Base-by-base conservation (phyloP, 2,888 invertebrate genomes). In the Archips xylosteana region DNA sequence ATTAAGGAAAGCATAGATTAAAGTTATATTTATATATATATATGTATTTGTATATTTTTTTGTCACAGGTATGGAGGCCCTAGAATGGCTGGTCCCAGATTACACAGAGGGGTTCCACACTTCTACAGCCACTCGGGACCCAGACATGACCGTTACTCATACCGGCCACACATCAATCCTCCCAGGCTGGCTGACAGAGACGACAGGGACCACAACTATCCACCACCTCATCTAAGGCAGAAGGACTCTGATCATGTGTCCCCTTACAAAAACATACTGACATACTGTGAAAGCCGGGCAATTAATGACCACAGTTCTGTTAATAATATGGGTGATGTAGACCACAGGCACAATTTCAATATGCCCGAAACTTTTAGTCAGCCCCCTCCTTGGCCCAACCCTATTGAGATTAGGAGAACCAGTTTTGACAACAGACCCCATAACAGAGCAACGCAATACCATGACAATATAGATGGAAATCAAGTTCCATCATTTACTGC, bases 251-350 rank as follows among this genome's bases (percentile, higher is more conserved):
- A 78, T 67, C 77, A 75, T 73, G 71, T 70, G 65, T 78, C 77
- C 78, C 77, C 65, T 42, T 81, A 79, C 70, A 76, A 80, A 69
- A 79, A 82, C 10, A 72, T 74, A 34, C 61, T 77, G 15, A 78
- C 69, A 71, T 81, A 80, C 76, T 87, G 85, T 79, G 80, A 85
- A 13, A 82, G 83, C 51, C 69, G 72, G 39, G 70, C 73, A 34
- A 70, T 78, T 65, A 61, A 36, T 54, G 82, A 83, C 32, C 71
- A 75, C 54, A 83, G 74, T 76, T 85, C 82, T 76, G 75, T 88
- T 23, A 93, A 92, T 76, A 90, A 84, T 76, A 87, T 91, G 87
- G 91, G 92, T 23, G 92, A 94, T 84, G 76, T 92, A 15, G 93
- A 93, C 78, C 88, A 88, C 32, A 82, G 92, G 23, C 87, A 85